Percentiles rank a stretch among this genome's conserved stretches.
Conservation (phyloP, 2,113 vertebrate species). For the Tragelaphus buxtoni region DNA sequence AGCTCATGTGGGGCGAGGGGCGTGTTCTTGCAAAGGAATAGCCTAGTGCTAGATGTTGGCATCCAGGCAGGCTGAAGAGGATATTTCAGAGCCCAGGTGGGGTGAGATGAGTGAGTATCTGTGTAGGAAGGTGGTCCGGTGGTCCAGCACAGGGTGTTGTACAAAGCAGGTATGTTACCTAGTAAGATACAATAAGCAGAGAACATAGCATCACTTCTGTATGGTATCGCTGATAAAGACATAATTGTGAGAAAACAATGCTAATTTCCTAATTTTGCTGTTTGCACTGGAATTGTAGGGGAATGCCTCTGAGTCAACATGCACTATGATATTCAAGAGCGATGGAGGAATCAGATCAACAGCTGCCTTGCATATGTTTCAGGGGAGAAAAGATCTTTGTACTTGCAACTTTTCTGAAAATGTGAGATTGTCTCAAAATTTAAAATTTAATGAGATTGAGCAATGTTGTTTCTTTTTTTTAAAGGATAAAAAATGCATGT, state of each 20-base stretch:
- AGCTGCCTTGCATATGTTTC: neutral
- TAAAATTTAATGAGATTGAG: neutral
- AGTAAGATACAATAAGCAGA: neutral
- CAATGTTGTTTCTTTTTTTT: neutral
- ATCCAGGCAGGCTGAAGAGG: neutral
- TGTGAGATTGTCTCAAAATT: slow-evolving; percentile 2
- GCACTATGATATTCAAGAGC: neutral
- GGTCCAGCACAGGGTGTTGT: neutral
- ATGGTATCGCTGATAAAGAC: neutral
- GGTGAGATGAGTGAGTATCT: neutral
- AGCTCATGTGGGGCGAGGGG: neutral
- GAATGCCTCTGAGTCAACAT: neutral
- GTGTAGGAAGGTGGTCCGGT: neutral
- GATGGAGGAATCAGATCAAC: neutral
- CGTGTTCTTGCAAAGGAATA: neutral
- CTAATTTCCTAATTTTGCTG: neutral
- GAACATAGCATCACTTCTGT: neutral
- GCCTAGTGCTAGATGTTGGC: neutral
- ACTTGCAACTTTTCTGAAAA: neutral
- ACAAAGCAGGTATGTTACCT: neutral
- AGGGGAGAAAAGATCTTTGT: neutral
- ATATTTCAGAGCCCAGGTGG: neutral
- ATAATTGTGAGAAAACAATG: neutral
- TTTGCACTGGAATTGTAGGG: neutral
- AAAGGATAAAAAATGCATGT: neutral